Evolutionary conservation across 2,113 vertebrate genomes (phyloP), one percentile per base, ranked within the genome.

Genomic region (Phalacrocorax brasilianus): DNA sequence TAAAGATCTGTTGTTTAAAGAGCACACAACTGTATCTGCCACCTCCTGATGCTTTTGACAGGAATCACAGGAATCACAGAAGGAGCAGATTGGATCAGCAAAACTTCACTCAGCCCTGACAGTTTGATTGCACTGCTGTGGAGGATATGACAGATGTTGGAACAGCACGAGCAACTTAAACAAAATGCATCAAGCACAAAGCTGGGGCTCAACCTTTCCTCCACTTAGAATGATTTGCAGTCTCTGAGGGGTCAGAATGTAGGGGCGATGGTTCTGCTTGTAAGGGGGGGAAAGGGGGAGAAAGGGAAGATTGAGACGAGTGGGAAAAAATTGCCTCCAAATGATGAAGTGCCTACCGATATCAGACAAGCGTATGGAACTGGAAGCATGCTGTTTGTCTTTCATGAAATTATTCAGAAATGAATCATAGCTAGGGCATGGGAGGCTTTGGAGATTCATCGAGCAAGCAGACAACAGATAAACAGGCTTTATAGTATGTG

Each of bases 81-180:
- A 96, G 71, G 90, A 95, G 95, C 89, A 94, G 70, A 83, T 80
- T 85, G 92, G 79, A 93, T 95, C 95, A 96, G 90, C 95, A 93
- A 84, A 96, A 92, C 92, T 90, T 96, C 94, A 85, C 88, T 96
- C 73, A 94, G 80, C 83, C 82, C 80, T 97, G 97, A 90, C 91
- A 96, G 89, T 94, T 94, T 94, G 91, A 96, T 94, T 96, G 91
- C 71, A 47, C 66, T 97, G 84, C 95, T 88, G 68, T 61, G 91
- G 85, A 95, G 88, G 93, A 76, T 89, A 93, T 95, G 95, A 95
- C 95, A 97, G 97, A 95, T 95, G 97, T 77, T 88, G 63, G 71
- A 95, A 73, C 78, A 86, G 88, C 91, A 93, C 66, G 49, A 96
- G 75, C 49, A 91, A 78, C 65, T 68, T 65, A 90, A 91, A 81